These are phyloP conservation scores for Drosophila rubida DNA, from an alignment of 2,888 invertebrate genomes.

Conservation along the genomic window DNA sequence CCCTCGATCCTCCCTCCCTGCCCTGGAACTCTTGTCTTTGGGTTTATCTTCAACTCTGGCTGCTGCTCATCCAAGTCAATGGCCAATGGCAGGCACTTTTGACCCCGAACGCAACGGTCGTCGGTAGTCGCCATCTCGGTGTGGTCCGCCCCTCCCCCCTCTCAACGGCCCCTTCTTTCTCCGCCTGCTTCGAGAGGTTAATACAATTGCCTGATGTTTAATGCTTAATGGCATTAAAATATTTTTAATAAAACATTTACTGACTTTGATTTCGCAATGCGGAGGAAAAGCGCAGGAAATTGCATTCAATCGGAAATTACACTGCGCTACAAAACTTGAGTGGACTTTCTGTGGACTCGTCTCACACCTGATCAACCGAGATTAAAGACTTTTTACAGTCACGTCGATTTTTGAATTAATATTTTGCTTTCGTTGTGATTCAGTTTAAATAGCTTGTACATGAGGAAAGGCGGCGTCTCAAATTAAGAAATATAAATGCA, in stretches of 20 bases:
- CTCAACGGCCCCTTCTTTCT: not conserved
- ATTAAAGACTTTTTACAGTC: no score
- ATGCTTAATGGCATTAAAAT: conserved; percentile 70
- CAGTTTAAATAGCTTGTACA: no score
- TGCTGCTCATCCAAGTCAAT: conserved; percentile 33
- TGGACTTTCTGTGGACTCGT: no score
- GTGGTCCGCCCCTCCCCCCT: conserved; percentile 41
- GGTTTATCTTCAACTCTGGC: conserved; percentile 1
- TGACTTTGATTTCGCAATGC: conserved; percentile 71
- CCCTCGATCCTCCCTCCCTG: conserved; percentile 5
- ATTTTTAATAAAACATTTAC: conserved; percentile 76
- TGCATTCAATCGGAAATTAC: conserved; percentile 33
- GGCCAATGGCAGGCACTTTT: conserved; percentile 51
- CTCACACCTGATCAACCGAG: no score
- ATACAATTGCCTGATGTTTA: conserved; percentile 76
- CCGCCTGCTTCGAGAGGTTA: conserved; percentile 52
- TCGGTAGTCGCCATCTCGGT: conserved; percentile 57
- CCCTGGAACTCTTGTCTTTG: conserved; percentile 2
- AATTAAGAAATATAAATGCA: no score
- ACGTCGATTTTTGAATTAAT: no score
- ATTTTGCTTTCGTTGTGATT: no score
- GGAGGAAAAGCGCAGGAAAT: conserved; percentile 29
- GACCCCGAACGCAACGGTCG: conserved; percentile 35
- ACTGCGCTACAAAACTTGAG: conserved; percentile 31
- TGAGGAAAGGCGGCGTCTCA: no score